phyloP scores from a whole-genome alignment of 2,888 invertebrate genomes.

The Petrolisthes cinctipes region DNA sequence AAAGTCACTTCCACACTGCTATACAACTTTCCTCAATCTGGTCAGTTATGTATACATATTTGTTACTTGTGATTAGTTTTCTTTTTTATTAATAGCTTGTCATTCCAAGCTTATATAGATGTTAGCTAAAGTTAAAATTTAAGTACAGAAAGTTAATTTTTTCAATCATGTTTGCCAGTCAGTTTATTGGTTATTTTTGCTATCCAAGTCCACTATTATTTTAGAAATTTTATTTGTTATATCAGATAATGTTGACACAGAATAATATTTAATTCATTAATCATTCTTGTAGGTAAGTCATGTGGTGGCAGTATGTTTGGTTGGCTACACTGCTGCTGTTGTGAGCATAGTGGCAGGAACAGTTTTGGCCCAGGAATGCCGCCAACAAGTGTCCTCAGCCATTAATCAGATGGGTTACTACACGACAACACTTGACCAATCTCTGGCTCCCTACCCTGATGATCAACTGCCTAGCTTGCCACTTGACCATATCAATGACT shows the following conservation, averaged over 20 bases:
- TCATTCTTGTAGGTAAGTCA: conserved; percentile 64
- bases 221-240: no score
- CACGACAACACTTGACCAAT: conserved; percentile 19
- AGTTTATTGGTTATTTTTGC: no score
- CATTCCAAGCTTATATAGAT: neutral
- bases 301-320: conserved; percentile 75
- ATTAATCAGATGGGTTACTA: conserved; percentile 25
- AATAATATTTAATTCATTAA: neutral
- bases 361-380: conserved; percentile 50
- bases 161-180: no score
- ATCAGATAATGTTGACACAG: no score
- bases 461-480: neutral
- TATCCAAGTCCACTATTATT: no score
- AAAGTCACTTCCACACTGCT: conserved; percentile 69
- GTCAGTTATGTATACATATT: conserved; percentile 11
- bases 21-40: conserved; percentile 69
- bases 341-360: conserved; percentile 73
- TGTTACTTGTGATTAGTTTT: neutral
- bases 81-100: neutral
- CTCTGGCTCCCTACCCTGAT: conserved; percentile 7
- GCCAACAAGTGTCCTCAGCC: conserved; percentile 33
- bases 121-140: no score
- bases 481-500: conserved; percentile 3
- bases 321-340: conserved; percentile 76
- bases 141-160: no score